Conservation (phyloP, 2,888 invertebrate species). For the Polydrusus cervinus region DNA sequence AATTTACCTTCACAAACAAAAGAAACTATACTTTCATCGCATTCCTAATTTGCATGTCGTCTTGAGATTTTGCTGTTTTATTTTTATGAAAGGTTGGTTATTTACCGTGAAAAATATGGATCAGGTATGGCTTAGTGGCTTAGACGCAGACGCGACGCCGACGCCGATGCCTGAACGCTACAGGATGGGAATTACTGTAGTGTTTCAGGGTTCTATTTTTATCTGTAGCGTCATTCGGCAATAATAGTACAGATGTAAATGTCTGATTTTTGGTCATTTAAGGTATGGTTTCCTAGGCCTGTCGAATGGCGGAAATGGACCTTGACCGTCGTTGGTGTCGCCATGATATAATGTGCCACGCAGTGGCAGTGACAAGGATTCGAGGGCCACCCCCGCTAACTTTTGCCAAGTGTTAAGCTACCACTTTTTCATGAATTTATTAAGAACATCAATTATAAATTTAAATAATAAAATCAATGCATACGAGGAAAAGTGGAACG, state of each 20-base stretch:
- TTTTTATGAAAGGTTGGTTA: neutral
- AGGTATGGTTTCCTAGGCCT: no score
- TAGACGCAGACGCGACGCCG: slow-evolving; percentile 4
- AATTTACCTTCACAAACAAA: slow-evolving; percentile 9
- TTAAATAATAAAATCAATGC: no score
- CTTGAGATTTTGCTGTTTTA: slow-evolving; percentile 2
- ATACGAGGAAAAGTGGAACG: no score
- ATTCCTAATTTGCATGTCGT: neutral
- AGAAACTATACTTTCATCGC: slow-evolving; percentile 3
- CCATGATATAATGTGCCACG: no score
- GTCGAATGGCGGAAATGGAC: no score
- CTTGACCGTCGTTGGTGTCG: no score
- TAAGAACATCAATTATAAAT: no score
- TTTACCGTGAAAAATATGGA: slow-evolving; percentile 5
- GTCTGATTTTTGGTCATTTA: neutral
- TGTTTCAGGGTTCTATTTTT: neutral
- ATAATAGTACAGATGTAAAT: neutral
- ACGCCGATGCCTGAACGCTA: neutral
- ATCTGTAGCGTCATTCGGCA: slow-evolving; percentile 1
- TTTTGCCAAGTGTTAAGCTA: no score
- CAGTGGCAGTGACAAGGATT: no score
- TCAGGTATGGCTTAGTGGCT: slow-evolving; percentile 18
- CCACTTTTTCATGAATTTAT: no score
- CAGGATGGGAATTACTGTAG: slow-evolving; percentile 1
- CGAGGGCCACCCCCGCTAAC: no score